Percentiles rank a stretch among this genome's conserved stretches.
phyloP scores from a whole-genome alignment of 1,140 invertebrate genomes.

The Sitodiplosis mosellana region DNA sequence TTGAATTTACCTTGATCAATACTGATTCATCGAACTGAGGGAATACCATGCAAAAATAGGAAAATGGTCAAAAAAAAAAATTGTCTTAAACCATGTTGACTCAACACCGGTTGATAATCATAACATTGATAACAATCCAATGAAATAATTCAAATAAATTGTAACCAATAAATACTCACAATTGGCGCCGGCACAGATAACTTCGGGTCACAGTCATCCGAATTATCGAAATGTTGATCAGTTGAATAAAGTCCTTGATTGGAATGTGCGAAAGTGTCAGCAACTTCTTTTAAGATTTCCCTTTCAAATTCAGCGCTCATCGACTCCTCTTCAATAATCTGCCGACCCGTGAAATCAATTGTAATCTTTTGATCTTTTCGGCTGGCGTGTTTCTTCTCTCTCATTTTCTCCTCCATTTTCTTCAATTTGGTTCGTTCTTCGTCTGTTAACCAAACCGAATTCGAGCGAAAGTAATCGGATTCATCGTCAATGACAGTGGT shows the following conservation, averaged over 20 bases:
- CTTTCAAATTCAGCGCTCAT: slow-evolving; percentile 31
- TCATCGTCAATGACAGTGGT: slow-evolving; percentile 91
- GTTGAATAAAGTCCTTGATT: too few relatives aligned
- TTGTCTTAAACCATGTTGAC: too few relatives aligned
- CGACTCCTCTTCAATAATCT: slow-evolving; percentile 30
- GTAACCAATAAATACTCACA: slow-evolving; percentile 10
- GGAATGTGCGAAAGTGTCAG: slow-evolving; percentile 6
- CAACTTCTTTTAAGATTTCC: slow-evolving; percentile 25
- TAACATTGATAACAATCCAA: too few relatives aligned
- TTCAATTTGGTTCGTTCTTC: slow-evolving; percentile 46
- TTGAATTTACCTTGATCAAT: background rate
- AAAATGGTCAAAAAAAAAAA: background rate
- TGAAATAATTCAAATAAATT: too few relatives aligned
- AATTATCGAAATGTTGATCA: background rate
- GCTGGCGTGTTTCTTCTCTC: slow-evolving; percentile 49
- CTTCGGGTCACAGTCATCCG: slow-evolving; percentile 6
- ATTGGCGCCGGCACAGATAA: slow-evolving; percentile 5
- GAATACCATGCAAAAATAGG: background rate
- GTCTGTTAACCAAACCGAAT: slow-evolving; percentile 62
- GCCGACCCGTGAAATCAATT: slow-evolving; percentile 63
- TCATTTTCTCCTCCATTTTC: slow-evolving; percentile 48
- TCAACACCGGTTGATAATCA: too few relatives aligned
- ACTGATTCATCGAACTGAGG: background rate
- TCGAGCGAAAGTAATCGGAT: slow-evolving; percentile 74
- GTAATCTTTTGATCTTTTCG: slow-evolving; percentile 46